Conservation (phyloP, 2,888 invertebrate genomes). For the Formica aserva region DNA sequence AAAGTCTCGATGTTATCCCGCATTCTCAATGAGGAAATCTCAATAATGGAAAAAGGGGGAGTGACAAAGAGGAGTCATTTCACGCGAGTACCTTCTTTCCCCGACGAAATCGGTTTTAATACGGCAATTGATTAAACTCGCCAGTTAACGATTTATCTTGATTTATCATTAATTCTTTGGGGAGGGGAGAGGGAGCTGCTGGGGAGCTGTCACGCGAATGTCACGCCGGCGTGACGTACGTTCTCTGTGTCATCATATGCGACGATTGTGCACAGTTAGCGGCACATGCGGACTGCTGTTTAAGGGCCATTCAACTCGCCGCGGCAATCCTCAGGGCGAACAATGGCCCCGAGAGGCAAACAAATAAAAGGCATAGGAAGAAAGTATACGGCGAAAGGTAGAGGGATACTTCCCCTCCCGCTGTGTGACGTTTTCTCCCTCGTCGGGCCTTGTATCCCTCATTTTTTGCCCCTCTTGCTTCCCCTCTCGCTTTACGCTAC, state of each 20-base stretch:
- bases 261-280: constrained; percentile 16
- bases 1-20: neutral
- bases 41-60: neutral
- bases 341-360: constrained; percentile 52
- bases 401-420: neutral
- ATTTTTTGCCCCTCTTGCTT: constrained; percentile 15
- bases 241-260: neutral
- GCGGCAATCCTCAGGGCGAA: constrained; percentile 42
- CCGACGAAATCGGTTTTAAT: neutral
- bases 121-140: neutral
- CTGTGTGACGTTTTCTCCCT: constrained; percentile 24
- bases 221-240: neutral
- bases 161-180: constrained; percentile 18
- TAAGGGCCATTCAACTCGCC: constrained; percentile 56
- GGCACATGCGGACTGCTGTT: constrained; percentile 30
- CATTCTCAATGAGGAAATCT: neutral
- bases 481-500: neutral
- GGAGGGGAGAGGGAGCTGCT: neutral
- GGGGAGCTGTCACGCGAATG: neutral
- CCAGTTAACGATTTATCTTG: neutral
- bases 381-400: neutral
- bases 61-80: neutral
- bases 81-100: neutral
- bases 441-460: constrained; percentile 17
- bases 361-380: constrained; percentile 38